Evolutionary conservation across 2,797 vertebrate species (phyloP).

Genomic region (Anniella stebbinsi): DNA sequence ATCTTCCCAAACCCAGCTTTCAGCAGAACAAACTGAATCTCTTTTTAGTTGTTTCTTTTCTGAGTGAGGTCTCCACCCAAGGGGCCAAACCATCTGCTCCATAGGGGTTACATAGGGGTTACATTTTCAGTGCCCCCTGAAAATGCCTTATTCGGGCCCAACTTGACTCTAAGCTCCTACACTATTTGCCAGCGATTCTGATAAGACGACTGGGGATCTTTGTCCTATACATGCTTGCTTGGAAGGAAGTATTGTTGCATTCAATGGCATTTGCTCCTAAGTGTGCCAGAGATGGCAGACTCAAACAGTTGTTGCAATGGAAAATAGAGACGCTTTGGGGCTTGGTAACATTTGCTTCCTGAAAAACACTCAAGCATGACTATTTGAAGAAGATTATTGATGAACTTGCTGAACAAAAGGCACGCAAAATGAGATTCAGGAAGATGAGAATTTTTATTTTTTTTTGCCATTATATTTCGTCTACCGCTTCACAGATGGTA

Average conservation of each 20-base stretch:
- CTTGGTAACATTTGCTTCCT: neutral
- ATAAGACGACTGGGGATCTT: neutral
- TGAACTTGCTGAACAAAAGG: constrained; percentile 29
- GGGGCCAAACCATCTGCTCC: too few relatives aligned
- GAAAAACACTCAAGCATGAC: constrained; percentile 17
- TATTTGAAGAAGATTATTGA: constrained; percentile 37
- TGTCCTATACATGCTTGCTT: too few relatives aligned
- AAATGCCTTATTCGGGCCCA: neutral
- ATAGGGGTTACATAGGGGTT: too few relatives aligned
- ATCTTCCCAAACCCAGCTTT: too few relatives aligned
- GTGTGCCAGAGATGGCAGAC: too few relatives aligned
- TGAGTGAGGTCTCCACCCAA: too few relatives aligned
- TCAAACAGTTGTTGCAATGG: neutral
- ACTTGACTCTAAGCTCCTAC: neutral
- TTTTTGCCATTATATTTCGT: constrained; percentile 27
- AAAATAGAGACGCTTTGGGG: neutral
- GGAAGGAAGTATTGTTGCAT: neutral
- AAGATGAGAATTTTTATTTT: constrained; percentile 21
- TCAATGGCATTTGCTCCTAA: neutral
- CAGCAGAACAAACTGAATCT: too few relatives aligned
- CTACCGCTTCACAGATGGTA: constrained; percentile 40
- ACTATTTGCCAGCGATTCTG: too few relatives aligned
- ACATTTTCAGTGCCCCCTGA: too few relatives aligned
- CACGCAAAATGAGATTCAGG: constrained; percentile 25
- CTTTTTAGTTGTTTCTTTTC: too few relatives aligned